Percentiles rank a stretch among this genome's conserved stretches.
Evolutionary conservation across 2,797 vertebrate species (phyloP).

Genomic region (Leptodactylus fallax): DNA sequence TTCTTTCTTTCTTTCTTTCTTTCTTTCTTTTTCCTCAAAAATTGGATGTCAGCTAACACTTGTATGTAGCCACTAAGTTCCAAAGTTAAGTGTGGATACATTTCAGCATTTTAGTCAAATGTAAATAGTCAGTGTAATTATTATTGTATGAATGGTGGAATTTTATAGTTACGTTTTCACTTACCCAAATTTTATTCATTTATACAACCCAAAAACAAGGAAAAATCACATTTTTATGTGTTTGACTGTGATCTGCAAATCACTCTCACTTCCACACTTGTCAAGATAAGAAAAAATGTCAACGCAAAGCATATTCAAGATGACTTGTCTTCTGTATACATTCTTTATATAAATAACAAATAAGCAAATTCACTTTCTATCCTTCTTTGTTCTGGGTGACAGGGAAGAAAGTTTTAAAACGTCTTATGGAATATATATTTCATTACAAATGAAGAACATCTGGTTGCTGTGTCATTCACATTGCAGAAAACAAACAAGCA

Average conservation of each 20-base stretch:
- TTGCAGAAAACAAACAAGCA: conserved; percentile 33
- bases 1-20: too few species aligned
- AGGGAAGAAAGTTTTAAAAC: conserved; percentile 26
- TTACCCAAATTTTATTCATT: background rate
- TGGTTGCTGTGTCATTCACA: conserved; percentile 23
- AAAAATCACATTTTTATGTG: background rate
- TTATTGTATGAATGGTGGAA: too few species aligned
- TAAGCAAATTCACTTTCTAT: conserved; percentile 2
- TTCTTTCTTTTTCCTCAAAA: too few species aligned
- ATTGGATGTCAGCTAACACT: too few species aligned
- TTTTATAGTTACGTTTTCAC: background rate
- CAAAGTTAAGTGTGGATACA: too few species aligned
- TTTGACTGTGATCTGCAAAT: conserved; percentile 6
- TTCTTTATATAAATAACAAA: conserved; percentile 2
- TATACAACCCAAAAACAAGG: background rate
- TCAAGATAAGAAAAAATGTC: conserved; percentile 20
- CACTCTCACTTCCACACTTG: background rate
- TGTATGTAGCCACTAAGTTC: too few species aligned
- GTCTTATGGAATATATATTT: conserved; percentile 27
- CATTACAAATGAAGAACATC: conserved; percentile 23
- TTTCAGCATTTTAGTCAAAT: too few species aligned
- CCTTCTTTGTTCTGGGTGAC: conserved; percentile 10
- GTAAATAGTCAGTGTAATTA: too few species aligned
- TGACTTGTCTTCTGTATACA: background rate
- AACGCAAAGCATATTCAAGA: background rate